Evolutionary conservation across 2,797 vertebrate species (phyloP), one percentile per base, ranked within the genome.

Genomic region (Hoplostethus atlanticus): DNA sequence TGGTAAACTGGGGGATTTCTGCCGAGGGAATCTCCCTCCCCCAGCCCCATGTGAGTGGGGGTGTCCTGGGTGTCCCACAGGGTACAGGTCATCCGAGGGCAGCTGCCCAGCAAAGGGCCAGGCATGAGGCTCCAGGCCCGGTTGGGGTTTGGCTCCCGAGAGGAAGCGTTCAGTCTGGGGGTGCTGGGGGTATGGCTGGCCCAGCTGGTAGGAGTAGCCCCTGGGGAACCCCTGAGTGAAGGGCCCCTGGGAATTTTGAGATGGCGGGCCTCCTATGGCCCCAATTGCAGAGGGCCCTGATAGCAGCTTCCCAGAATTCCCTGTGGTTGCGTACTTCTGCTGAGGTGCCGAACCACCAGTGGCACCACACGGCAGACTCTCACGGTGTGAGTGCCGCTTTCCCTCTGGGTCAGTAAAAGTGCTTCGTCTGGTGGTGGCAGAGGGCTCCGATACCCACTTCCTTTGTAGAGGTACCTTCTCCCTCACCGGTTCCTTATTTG

Each of bases 161-260:
- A 94, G 89, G 89, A 97, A 96, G 92, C 95, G 95, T 60, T 97
- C 97, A 31, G 87, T 77, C 81, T 96, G 96, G 78, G 96, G 96
- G 88, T 96, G 97, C 89, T 98, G 97, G 65, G 97, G 96, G 89
- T 98, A 99, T 40, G 96, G 96, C 79, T 97, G 97, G 12, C 96
- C 94, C 73, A 97, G 94, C 69, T 96, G 96, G 94, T 96, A 97
- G 86, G 97, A 81, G 68, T 96, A 98, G 44, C 96, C 93, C 77
- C 92, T 94, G 1, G 95, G 96, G 77, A 94, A 97, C 6, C 85
- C 89, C 66, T 91, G 90, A 34, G 82, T 74, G 64, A 93, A 96
- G 92, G 82, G 74, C 17, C 88, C 88, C 38, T 87, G 91, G 13
- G 80, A 59, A 54, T 93, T 91, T 85, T 91, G 90, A 76, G 89